Percentiles rank a stretch among this genome's conserved stretches.
Conservation (phyloP, 2,797 vertebrate genomes). For the Molossus molossus region DNA sequence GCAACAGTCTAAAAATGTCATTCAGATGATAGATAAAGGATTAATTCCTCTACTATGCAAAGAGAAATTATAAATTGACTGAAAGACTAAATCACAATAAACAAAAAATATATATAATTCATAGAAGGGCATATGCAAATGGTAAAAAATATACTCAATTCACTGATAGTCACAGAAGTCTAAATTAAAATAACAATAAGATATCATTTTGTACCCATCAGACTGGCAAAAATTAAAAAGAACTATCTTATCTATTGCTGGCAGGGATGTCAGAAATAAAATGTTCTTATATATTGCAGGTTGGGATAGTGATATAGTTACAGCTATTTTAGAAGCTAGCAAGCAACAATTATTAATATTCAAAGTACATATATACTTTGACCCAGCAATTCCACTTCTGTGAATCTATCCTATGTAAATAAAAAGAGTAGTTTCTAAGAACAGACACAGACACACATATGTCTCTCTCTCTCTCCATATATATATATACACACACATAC, state of each 20-base stretch:
- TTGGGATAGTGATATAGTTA: not conserved
- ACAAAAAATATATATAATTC: slow-evolving; percentile 70
- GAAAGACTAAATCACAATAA: slow-evolving; percentile 64
- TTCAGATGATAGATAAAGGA: slow-evolving; percentile 47
- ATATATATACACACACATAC: too few species aligned
- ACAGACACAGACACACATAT: not conserved
- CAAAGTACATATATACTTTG: slow-evolving; percentile 49
- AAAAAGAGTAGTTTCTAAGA: slow-evolving; percentile 66
- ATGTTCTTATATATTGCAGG: not conserved
- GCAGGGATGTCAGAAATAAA: slow-evolving; percentile 46
- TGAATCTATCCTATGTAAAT: not conserved
- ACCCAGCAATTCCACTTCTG: slow-evolving; percentile 30
- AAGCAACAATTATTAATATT: slow-evolving; percentile 47
- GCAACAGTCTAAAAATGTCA: slow-evolving; percentile 36
- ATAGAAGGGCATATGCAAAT: slow-evolving; percentile 75
- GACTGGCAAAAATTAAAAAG: slow-evolving; percentile 73
- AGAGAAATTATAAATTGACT: slow-evolving; percentile 64
- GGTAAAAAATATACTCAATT: slow-evolving; percentile 52
- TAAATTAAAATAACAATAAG: slow-evolving; percentile 83
- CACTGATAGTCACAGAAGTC: slow-evolving; percentile 66
- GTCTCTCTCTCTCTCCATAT: too few species aligned
- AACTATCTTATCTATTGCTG: slow-evolving; percentile 65
- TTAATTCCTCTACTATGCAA: slow-evolving; percentile 55
- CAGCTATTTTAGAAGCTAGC: slow-evolving; percentile 52
- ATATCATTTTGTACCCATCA: slow-evolving; percentile 68